Base-by-base conservation (phyloP, 2,113 vertebrate genomes). In the Dicaeum eximium region DNA sequence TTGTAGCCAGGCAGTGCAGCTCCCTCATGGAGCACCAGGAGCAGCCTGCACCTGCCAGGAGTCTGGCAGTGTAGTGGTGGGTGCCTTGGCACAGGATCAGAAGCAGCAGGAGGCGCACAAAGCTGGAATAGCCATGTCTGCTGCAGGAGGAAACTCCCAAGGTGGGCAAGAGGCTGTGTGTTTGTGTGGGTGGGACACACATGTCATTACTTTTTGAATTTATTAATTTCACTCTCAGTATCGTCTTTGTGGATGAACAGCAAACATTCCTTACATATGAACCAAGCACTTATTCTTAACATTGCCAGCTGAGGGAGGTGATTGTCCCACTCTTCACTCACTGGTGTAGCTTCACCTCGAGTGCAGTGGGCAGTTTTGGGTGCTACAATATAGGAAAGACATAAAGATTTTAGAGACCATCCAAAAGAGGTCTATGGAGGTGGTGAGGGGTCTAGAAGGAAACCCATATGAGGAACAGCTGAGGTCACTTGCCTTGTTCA, bases 21-120 rank as follows among this genome's bases (percentile, higher is more conserved):
- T 60, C 38, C 8, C 11, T 7, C 2, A 1, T 24, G 54, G 44
- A 19, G 15, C 3, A 1, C 10, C 4, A 3, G 48, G 10, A 58
- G 15, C 50, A 88, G 24, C 15, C 11, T 25, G 21, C 5, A 20
- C 13, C 24, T n/a, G 50, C 3, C 19, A 40, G 15, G 27, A 51
- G 18, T 28, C 38, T 78, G 38, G 7, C 38, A 54, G 9, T 10
- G 21, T 20, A 24, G 33, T 1, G 4, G 3, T 20, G 25, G 19
- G 2, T 45, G 8, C 2, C 1, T 8, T 72, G 11, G 15, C 44
- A 42, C 23, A 48, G 38, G 22, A 44, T 19, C 47, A 74, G 40
- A 33, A 70, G 12, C 10, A 83, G 33, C 22, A 60, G 33, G 19
- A 79, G 25, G 6, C 11, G n/a, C n/a, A 24, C 13, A 71, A 47